A percentile compares a stretch with the other conserved stretches of the same genome.
These are phyloP conservation scores for Drosophila sordidula DNA, from an alignment of 2,888 invertebrate genomes.

Conservation along the genomic window DNA sequence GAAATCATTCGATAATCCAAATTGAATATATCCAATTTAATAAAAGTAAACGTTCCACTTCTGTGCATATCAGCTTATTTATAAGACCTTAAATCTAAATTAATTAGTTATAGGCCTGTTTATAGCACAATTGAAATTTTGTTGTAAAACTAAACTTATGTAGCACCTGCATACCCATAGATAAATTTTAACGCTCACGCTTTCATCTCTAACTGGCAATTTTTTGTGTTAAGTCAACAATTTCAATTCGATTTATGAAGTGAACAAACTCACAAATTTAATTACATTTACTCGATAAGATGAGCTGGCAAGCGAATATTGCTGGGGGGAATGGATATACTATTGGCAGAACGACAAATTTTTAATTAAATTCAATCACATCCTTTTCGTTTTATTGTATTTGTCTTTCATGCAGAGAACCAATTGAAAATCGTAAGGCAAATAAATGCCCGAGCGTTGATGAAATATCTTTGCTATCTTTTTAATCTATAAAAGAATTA, in stretches of 20 bases:
- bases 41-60: no score
- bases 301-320: background rate
- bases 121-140: no score
- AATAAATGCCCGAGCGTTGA: constrained; percentile 39
- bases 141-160: no score
- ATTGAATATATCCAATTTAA: no score
- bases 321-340: constrained; percentile 1
- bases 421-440: constrained; percentile 33
- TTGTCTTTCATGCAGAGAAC: constrained; percentile 30
- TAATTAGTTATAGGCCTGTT: no score
- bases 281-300: constrained; percentile 50
- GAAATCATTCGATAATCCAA: no score
- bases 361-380: constrained; percentile 72
- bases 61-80: no score
- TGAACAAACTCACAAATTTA: constrained; percentile 63
- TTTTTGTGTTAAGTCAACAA: constrained; percentile 46
- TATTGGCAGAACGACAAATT: constrained; percentile 43
- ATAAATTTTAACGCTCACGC: background rate
- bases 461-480: constrained; percentile 5
- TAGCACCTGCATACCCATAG: background rate
- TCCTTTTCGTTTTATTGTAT: constrained; percentile 31
- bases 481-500: constrained; percentile 5
- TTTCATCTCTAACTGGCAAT: constrained; percentile 8
- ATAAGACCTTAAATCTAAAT: no score
- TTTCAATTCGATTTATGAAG: constrained; percentile 60